Evolutionary conservation across 2,797 vertebrate species (phyloP).

Genomic region (Micrastur ruficollis): DNA sequence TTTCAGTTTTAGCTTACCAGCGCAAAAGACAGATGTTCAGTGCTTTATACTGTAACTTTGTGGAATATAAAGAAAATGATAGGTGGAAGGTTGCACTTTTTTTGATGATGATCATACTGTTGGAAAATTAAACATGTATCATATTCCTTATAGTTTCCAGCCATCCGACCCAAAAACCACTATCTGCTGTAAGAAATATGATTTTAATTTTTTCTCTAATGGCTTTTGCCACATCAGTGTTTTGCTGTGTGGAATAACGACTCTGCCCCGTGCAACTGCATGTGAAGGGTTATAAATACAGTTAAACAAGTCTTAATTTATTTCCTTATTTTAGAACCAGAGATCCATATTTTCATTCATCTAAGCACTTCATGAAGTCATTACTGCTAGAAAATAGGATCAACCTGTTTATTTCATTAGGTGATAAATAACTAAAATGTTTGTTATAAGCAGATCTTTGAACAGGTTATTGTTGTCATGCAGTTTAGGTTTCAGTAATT

Average conservation of each 20-base stretch:
- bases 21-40: neutral
- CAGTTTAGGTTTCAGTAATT: neutral
- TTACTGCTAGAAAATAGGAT: neutral
- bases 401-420: constrained; percentile 9
- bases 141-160: neutral
- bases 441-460: neutral
- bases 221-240: neutral
- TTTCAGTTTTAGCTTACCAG: neutral
- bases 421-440: constrained; percentile 39
- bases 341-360: neutral
- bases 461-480: constrained; percentile 3
- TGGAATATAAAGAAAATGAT: neutral
- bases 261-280: neutral
- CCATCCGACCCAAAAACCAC: neutral
- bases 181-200: constrained; percentile 27
- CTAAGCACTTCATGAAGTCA: neutral
- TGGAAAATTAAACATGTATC: constrained; percentile 48
- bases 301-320: neutral
- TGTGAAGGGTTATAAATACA: neutral
- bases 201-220: constrained; percentile 25
- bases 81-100: neutral
- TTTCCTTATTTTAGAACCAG: neutral
- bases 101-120: neutral
- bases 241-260: neutral
- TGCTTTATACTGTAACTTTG: neutral